These are phyloP conservation scores for Mobula hypostoma DNA, from an alignment of 2,113 vertebrate genomes.

Conservation along the genomic window DNA sequence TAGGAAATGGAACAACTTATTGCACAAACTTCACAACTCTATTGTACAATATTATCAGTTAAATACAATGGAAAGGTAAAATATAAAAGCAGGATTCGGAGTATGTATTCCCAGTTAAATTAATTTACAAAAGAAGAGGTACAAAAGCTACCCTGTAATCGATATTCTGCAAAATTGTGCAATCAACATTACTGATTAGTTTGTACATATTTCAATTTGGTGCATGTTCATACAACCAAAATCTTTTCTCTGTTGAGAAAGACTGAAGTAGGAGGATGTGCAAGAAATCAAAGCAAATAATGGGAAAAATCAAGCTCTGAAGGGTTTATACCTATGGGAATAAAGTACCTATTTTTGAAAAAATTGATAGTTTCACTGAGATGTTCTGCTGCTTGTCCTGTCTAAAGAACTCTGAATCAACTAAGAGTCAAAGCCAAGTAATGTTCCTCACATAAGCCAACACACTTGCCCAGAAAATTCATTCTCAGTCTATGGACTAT, in stretches of 20 bases:
- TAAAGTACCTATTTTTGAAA: too few relatives aligned
- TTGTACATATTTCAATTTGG: neutral
- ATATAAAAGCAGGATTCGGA: neutral
- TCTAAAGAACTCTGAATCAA: too few relatives aligned
- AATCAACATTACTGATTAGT: neutral
- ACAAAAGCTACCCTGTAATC: neutral
- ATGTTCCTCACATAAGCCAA: too few relatives aligned
- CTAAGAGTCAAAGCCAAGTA: neutral
- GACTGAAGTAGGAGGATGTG: neutral
- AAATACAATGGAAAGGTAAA: neutral
- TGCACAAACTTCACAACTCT: neutral
- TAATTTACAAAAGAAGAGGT: neutral
- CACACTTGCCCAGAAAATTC: too few relatives aligned
- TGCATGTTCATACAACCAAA: neutral
- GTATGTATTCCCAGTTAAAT: neutral
- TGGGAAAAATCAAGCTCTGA: neutral
- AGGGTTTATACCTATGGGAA: neutral
- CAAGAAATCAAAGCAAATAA: neutral
- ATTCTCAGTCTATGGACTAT: too few relatives aligned
- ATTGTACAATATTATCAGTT: neutral
- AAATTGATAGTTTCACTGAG: neutral
- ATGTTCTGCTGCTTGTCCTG: too few relatives aligned
- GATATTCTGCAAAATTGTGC: neutral
- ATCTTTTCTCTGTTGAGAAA: neutral
- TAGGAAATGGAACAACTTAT: neutral